Percentiles rank a stretch among this genome's conserved stretches.
phyloP scores from a whole-genome alignment of 2,113 vertebrate species.

The Riparia riparia region DNA sequence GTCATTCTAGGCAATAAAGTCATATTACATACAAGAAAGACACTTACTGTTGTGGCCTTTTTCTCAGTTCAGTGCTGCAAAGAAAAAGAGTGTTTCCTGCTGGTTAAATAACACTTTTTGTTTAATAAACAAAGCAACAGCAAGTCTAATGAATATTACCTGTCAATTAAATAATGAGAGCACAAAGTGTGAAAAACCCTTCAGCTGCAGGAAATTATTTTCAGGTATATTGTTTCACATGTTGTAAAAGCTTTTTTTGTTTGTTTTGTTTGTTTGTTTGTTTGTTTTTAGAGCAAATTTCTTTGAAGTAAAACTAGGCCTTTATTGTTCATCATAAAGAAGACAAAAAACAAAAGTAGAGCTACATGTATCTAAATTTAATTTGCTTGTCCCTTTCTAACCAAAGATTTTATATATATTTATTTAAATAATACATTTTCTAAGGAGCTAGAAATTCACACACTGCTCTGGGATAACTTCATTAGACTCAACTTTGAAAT shows the following conservation, averaged over 20 bases:
- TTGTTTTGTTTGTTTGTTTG: neutral
- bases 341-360: neutral
- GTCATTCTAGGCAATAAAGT: neutral
- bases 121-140: neutral
- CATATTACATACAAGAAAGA: neutral
- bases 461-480: neutral
- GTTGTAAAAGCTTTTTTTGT: neutral
- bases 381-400: neutral
- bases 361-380: neutral
- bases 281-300: neutral
- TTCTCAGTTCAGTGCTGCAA: neutral
- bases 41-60: neutral
- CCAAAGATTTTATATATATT: neutral
- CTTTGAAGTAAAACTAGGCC: neutral
- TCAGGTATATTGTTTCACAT: neutral
- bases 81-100: neutral
- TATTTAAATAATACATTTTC: slow-evolving; percentile 30
- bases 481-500: slow-evolving; percentile 23
- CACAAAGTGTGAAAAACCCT: neutral
- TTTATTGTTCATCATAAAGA: neutral
- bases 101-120: neutral
- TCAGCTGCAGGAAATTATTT: neutral
- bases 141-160: neutral
- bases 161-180: neutral
- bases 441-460: slow-evolving; percentile 2